phyloP scores from a whole-genome alignment of 2,797 vertebrate species.

The Pseudochirops cupreus region DNA sequence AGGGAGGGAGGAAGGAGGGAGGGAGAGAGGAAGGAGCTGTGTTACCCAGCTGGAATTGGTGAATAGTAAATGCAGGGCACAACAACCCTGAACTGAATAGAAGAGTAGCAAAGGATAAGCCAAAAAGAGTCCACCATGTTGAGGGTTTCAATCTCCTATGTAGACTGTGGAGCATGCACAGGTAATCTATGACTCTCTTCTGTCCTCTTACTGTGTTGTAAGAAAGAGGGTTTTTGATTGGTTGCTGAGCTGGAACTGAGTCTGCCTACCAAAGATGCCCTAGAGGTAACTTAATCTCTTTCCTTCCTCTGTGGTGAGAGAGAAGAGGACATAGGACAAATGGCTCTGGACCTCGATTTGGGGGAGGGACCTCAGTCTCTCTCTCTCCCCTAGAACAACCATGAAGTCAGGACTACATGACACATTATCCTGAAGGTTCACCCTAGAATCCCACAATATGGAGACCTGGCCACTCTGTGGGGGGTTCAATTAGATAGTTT shows the following conservation, averaged over 20 bases:
- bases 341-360: not conserved
- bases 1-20: too few relatives aligned
- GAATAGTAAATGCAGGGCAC: not conserved
- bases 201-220: not conserved
- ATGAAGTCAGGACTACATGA: not conserved
- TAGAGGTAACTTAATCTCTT: not conserved
- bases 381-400: not conserved
- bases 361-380: not conserved
- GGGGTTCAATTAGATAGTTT: not conserved
- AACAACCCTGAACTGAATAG: not conserved
- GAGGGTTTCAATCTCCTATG: not conserved
- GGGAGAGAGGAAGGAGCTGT: not conserved
- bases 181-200: not conserved
- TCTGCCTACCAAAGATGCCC: not conserved
- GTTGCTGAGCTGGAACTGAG: not conserved
- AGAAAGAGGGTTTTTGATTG: not conserved
- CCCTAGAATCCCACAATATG: not conserved
- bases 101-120: not conserved
- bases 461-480: not conserved
- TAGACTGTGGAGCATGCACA: not conserved
- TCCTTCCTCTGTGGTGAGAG: not conserved
- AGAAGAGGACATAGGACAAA: not conserved
- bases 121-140: not conserved
- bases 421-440: not conserved
- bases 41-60: not conserved